Base-by-base conservation (phyloP, 2,797 vertebrate species). In the Xenentodon cancila region DNA sequence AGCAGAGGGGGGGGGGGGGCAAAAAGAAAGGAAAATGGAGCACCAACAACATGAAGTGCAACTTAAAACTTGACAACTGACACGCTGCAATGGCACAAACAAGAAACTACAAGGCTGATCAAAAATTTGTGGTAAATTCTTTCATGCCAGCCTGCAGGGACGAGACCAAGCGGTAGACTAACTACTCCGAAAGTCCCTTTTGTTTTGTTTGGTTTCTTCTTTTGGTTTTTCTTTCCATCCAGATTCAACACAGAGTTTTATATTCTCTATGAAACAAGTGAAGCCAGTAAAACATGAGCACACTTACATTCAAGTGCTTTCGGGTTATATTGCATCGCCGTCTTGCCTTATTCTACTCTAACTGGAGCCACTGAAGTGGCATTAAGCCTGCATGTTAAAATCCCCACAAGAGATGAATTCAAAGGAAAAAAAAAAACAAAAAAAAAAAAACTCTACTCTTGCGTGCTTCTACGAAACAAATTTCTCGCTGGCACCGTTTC, bases 61-160 rank as follows among this genome's bases (percentile, higher is more conserved):
- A 18, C 9, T 12, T 15, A 13, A 30, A 49, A 16, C 4, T 7
- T 25, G 25, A 5, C 8, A 12, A 43, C 42, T 12, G 20, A 49
- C 2, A 17, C 3, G 7, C 50, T 69, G 64, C 11, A 11, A 71
- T 58, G 63, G 65, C 69, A 76, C 65, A 63, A 46, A 82, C 45
- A 63, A 42, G 54, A 69, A 67, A 37, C 30, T 40, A 44, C 47
- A 34, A 57, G 80, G 86, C 85, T 53, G 84, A 74, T 90, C 83
- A 58, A 89, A 90, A 88, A 84, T 54, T 18, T 5, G 16, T 18
- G 25, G 25, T n/a, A 58, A 44, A 71, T 85, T 82, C 71, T 53
- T 67, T 92, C 88, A 90, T 77, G 66, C 71, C 90, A 87, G 86
- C 83, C 81, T 56, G 51, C 12, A 50, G 75, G 61, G 76, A 77